Percentiles rank a stretch among this genome's conserved stretches.
These are phyloP conservation scores for Synergus laeviventris DNA, from an alignment of 2,888 invertebrate genomes.

Conservation along the genomic window DNA sequence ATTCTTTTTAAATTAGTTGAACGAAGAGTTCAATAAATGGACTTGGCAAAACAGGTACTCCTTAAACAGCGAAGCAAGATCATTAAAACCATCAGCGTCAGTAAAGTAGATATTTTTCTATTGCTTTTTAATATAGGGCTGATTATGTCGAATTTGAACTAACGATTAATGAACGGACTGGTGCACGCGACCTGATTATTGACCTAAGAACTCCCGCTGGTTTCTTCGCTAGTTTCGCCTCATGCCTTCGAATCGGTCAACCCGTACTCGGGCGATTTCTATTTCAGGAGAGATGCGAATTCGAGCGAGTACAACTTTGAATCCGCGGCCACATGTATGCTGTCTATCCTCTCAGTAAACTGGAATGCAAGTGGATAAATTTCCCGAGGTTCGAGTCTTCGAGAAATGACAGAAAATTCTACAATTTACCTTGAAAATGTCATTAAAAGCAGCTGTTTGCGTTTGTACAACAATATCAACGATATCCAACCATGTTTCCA, in stretches of 20 bases:
- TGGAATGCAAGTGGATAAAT: slow-evolving; percentile 6
- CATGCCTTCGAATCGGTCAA: slow-evolving; percentile 36
- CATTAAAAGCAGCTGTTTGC: not conserved
- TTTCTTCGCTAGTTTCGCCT: slow-evolving; percentile 28
- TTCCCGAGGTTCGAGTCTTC: not conserved
- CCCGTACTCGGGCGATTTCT: slow-evolving; percentile 41
- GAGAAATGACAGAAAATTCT: not conserved
- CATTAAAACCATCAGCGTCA: not conserved
- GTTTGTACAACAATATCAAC: slow-evolving; percentile 17
- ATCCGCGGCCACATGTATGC: slow-evolving; percentile 10
- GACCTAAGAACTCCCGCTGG: slow-evolving; percentile 27
- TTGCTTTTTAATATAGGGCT: not conserved
- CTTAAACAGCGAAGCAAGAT: not conserved
- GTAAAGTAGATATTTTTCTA: not conserved
- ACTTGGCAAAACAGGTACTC: no score
- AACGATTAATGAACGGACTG: slow-evolving; percentile 3
- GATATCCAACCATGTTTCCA: slow-evolving; percentile 6
- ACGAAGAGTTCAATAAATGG: no score
- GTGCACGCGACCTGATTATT: slow-evolving; percentile 28
- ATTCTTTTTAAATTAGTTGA: no score
- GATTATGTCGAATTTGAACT: not conserved
- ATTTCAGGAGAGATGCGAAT: slow-evolving; percentile 51
- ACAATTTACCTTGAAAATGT: not conserved
- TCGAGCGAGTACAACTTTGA: slow-evolving; percentile 22
- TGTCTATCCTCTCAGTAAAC: slow-evolving; percentile 20